Base-by-base conservation (phyloP, 2,113 vertebrate genomes). In the Phylloscopus trochilus region DNA sequence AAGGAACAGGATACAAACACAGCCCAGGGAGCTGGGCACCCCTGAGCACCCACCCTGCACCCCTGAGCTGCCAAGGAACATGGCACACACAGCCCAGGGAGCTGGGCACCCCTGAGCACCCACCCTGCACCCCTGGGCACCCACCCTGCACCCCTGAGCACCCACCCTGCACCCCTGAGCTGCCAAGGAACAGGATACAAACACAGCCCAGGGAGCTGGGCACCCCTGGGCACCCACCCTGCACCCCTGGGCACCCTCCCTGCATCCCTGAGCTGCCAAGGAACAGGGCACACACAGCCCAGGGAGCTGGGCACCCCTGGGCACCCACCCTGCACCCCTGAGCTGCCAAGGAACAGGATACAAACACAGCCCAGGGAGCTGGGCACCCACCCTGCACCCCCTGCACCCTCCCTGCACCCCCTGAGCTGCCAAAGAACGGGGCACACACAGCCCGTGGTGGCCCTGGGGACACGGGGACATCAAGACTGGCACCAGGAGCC, bases 171-270 rank as follows among this genome's bases (percentile, higher is more conserved):
- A n/a, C 24, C 30, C 30, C 31, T 7, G 14, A 33, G 49, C 49
- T 64, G 37, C 47, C 60, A 22, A 17, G 6, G 6, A 0, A 21
- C 7, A 0, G 56, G 3, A 4, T 58, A 28, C 49, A n/a, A n/a
- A 14, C 63, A 9, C 9, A 6, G 11, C 49, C 28, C 59, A 31
- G 20, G 53, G 51, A 27, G 23, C 47, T 49, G 53, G 31, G 7
- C 30, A 55, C 18, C 52, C 52, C 52, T 18, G 27, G 17, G 52
- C 28, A 19, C 28, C 13, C 52, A 19, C 28, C 17, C 26, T 19
- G 58, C 58, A 60, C 17, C 39, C 60, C 60, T 31, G 39, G 39
- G 39, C 63, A 39, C 16, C 10, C n/a, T n/a, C 59, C 14, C 49
- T n/a, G 55, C 51, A 20, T 2, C 24, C 30, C 31, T 6, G 14